These are phyloP conservation scores for Argopecten irradians DNA, from an alignment of 1,140 invertebrate species.

Conservation along the genomic window DNA sequence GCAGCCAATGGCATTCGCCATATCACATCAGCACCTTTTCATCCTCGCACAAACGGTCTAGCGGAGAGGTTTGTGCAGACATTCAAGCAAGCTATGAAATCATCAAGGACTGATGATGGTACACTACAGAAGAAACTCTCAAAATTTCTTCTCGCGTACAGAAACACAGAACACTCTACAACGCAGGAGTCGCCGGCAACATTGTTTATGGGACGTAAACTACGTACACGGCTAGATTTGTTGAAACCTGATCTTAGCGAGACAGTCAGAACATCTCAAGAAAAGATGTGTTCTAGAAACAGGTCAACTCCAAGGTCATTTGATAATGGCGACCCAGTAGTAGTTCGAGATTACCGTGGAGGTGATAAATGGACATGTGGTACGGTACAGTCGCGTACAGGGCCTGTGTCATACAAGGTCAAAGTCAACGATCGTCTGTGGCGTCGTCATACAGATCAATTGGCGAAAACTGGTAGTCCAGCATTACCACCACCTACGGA, in stretches of 20 bases:
- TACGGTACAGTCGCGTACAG: no score
- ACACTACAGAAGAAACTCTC: slow-evolving; percentile 18
- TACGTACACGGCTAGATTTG: slow-evolving; percentile 6
- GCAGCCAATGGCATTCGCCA: slow-evolving; percentile 64
- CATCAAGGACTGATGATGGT: not conserved
- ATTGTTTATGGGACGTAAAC: slow-evolving; percentile 41
- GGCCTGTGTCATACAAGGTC: no score
- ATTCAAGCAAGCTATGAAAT: slow-evolving; percentile 32
- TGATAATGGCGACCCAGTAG: no score
- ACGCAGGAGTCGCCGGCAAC: slow-evolving; percentile 47
- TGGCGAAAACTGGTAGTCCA: no score
- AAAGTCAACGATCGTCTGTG: no score
- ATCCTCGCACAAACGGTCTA: slow-evolving; percentile 40
- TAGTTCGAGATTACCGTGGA: no score
- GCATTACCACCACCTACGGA: no score
- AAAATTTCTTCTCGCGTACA: slow-evolving; percentile 51
- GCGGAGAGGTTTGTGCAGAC: slow-evolving; percentile 37
- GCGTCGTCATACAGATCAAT: no score
- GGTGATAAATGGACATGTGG: no score
- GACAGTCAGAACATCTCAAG: not conserved
- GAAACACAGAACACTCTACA: slow-evolving; percentile 41
- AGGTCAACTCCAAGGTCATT: no score
- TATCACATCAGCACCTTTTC: slow-evolving; percentile 39
- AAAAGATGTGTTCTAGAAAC: no score
- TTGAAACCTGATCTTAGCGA: slow-evolving; percentile 39